Base-by-base conservation (phyloP, 1,140 invertebrate species). In the fruit fly (Drosophila melanogaster) region DNA sequence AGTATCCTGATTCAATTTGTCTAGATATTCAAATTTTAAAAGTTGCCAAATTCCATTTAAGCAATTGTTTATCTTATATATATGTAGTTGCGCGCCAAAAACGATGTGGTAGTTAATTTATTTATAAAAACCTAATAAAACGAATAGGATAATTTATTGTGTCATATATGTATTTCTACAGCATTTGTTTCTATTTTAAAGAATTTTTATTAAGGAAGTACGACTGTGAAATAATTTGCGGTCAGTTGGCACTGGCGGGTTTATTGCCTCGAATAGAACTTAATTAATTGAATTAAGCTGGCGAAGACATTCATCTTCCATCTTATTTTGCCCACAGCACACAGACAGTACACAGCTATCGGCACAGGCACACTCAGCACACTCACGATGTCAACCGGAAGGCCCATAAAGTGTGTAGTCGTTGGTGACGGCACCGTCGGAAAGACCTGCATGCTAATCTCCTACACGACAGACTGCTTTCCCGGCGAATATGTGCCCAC, bases 371-470 rank as follows among this genome's bases (percentile, higher is more conserved):
- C 50, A 65, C 73, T 62, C 53, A 71, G 80, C 58, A 73, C 76
- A 73, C 76, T 76, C 72, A 84, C 83, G 76, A 95, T 95, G 94
- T 95, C 94, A 92, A 97, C 97, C 81, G 97, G 97, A 92, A 95
- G 97, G 92, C 97, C 97, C 72, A 98, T 99, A 92, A 99, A 99
- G 93, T 99, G 98, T 95, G 98, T 92, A 73, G 90, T 92, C 62
- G 90, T 92, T 71, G 92, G 94, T 64, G 94, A 95, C 93, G 97
- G 97, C 79, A 99, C 98, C 35, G 98, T 99, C 65, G 98, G 98
- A 90, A 99, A 99, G 95, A 99, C 98, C 38, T 99, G 98, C 93
- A 99, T 99, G 98, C 94, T 99, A 84, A 99, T 99, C 93, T 99
- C 98, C 40, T 99, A 99, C 91, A 99, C 98, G 30, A 99, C 98